A percentile compares a stretch with the other conserved stretches of the same genome.
Conservation (phyloP, 2,113 vertebrate species). For the Heteronetta atricapilla region DNA sequence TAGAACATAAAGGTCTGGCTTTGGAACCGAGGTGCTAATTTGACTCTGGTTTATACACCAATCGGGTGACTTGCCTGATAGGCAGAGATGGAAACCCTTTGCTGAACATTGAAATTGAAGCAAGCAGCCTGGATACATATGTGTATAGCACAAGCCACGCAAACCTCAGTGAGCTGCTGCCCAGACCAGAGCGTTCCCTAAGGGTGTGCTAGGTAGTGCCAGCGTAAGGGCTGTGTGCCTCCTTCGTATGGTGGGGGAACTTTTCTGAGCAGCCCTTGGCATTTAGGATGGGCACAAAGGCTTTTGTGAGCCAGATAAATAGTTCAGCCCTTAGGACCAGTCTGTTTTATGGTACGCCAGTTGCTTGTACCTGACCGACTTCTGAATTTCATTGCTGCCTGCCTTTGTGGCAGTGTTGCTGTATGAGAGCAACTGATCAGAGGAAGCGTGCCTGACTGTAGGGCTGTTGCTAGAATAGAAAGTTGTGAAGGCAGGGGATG, state of each 20-base stretch:
- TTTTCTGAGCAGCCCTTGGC: background rate
- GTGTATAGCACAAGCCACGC: rapidly evolving
- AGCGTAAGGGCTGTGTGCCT: background rate
- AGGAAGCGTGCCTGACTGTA: background rate
- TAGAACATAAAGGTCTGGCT: background rate
- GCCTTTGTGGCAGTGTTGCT: background rate
- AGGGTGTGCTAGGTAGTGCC: background rate
- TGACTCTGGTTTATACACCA: background rate
- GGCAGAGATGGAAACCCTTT: background rate
- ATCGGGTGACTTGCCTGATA: background rate
- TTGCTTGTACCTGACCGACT: background rate
- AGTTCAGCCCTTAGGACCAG: background rate
- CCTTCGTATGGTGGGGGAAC: rapidly evolving
- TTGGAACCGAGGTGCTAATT: background rate
- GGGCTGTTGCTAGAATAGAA: background rate
- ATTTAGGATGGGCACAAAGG: background rate
- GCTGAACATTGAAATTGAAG: background rate
- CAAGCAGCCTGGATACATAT: background rate
- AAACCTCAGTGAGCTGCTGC: background rate
- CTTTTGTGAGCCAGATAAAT: background rate
- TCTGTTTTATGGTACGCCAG: background rate
- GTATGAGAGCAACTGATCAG: background rate
- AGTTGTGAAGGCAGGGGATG: background rate
- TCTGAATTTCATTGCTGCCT: background rate
- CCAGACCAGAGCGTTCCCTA: background rate